Evolutionary conservation across 2,113 vertebrate species (phyloP), one percentile per base, ranked within the genome.

Genomic region (Octodon degus): DNA sequence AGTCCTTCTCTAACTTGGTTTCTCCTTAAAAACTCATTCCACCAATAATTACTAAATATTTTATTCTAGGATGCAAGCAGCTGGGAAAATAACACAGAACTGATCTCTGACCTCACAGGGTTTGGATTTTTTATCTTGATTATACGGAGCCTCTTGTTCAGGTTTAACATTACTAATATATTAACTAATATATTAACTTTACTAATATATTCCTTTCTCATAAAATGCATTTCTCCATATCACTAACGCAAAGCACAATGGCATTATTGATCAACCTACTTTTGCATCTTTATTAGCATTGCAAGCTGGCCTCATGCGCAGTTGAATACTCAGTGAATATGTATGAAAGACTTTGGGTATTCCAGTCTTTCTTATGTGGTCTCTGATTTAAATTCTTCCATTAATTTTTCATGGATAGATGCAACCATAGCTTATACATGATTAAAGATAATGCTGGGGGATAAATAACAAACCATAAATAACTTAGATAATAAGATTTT

Each of bases 371-470:
- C 77, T 94, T 81, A 79, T 93, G 43, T 92, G 90, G 67, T 88
- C 70, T 88, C 53, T 92, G 27, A 68, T 89, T 95, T 94, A 67
- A 93, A 43, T 68, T 95, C 74, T 86, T 82, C 68, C 50, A 40
- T 86, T 95, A 86, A 68, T 19, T 95, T 95, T 53, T 65, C 37
- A 27, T 70, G 63, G 76, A 30, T 93, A 72, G 58, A 82, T 11
- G 19, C 32, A 92, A 79, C 24, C 53, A 72, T 30, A 86, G 30
- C 50, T 50, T 92, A 65, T 11, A 14, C 32, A 34, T 95, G 76
- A 94, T 95, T 80, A 90, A 93, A 95, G 87, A 63, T 91, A 91
- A 90, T 92, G 34, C 70, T 86, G 68, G 34, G 50, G 22, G 76
- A 92, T 79, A 93, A 89, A 65, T 91, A 91, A 76, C 76, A 90